phyloP scores from a whole-genome alignment of 1,140 invertebrate genomes.

The Acromyrmex echinatior region DNA sequence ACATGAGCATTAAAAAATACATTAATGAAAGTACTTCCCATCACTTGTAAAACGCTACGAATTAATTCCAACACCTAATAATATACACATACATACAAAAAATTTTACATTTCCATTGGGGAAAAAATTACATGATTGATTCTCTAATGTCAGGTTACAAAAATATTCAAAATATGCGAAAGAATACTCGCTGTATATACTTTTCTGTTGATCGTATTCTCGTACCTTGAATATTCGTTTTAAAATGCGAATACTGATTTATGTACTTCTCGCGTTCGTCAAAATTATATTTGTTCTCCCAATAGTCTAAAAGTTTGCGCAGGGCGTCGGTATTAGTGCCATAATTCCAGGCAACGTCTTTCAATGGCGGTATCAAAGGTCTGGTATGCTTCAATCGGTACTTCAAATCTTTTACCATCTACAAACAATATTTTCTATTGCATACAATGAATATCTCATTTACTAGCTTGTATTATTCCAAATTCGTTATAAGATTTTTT shows the following conservation, averaged over 20 bases:
- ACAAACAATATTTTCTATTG: background rate
- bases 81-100: too few relatives aligned
- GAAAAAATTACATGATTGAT: background rate
- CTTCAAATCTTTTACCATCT: conserved; percentile 41
- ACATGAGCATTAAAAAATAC: too few relatives aligned
- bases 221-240: background rate
- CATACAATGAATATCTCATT: background rate
- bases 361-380: conserved; percentile 7
- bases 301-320: conserved; percentile 14
- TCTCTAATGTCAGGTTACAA: background rate
- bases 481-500: background rate
- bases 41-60: too few relatives aligned
- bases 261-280: conserved; percentile 10
- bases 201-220: background rate
- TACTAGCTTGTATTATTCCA: background rate
- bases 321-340: conserved; percentile 16
- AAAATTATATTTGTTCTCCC: conserved; percentile 21
- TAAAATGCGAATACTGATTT: conserved; percentile 44
- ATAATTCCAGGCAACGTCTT: conserved; percentile 26
- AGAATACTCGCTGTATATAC: background rate
- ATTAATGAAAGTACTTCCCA: too few relatives aligned
- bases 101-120: too few relatives aligned
- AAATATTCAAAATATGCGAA: background rate
- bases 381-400: conserved; percentile 30
- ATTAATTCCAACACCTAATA: too few relatives aligned